Base-by-base conservation (phyloP, 2,888 invertebrate genomes). In the Serripes groenlandicus region DNA sequence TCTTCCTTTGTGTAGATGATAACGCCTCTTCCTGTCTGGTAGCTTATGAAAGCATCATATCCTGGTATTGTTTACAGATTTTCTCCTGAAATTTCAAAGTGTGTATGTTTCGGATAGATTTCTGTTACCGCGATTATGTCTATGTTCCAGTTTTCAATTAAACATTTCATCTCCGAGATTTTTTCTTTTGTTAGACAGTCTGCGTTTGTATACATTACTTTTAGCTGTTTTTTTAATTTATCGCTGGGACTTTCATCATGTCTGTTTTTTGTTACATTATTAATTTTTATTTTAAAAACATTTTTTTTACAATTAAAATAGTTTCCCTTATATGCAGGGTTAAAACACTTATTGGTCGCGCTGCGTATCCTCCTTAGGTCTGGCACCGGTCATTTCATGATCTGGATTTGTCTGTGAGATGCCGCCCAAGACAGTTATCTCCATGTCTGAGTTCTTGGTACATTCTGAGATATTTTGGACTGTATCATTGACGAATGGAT, bases 121-220 rank as follows among this genome's bases (percentile, higher is more conserved):
- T 71, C 54, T 32, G 71, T 54, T n/a, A 71, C 28, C 7, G 71
- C 71, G 54, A 71, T 30, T 18, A 71, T 28, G 28, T 71, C 71
- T 3, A 32, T 28, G 5, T 52, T 52, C n/a, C 56, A 30, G 32
- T 28, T 32, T 7, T 15, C n/a, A 32, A 30, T 32, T 21, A 54
- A 21, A 18, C 18, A 21, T n/a, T 54, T 30, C 9, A 71, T 1
- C n/a, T 71, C 71, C 21, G 3, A 32, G 15, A 30, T 21, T 34
- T 71, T 71, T 54, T 71, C 56, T 18, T 54, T 30, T n/a, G 54
- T 54, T 32, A 71, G 35, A 56, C 71, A 54, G 71, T 71, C 71
- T 34, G 34, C 35, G 56, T 71, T 71, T 56, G 56, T 71, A 28
- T 71, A 71, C 15, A 11, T 21, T 34, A 52, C 54, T 60, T 1